These are phyloP conservation scores for Anhinga rufa DNA, from an alignment of 2,113 vertebrate genomes.

Conservation along the genomic window DNA sequence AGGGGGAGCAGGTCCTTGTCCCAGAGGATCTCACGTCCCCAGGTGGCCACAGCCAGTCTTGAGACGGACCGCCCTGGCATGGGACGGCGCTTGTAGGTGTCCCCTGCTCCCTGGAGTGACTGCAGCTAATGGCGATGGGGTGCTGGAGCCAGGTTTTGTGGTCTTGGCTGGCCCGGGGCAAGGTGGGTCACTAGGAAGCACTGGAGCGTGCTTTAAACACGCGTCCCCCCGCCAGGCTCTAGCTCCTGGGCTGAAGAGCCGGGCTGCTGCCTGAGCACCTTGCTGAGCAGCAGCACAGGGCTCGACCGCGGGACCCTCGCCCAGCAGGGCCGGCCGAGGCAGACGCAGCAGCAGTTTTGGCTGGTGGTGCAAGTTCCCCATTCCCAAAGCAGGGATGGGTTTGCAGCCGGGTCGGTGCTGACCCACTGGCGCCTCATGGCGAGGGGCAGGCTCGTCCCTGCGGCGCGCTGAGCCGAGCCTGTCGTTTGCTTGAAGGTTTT, in stretches of 20 bases:
- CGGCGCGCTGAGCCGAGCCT: not conserved
- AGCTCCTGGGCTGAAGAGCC: not conserved
- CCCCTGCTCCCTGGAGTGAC: not conserved
- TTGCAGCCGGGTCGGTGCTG: not conserved
- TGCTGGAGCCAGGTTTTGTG: not conserved
- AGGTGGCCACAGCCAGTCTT: not conserved
- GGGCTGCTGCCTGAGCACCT: not conserved
- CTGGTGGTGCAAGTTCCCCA: not conserved
- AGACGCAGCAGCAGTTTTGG: not conserved
- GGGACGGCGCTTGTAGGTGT: no score
- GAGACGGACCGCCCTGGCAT: accelerated
- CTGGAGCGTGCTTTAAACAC: not conserved
- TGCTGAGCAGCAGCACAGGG: not conserved
- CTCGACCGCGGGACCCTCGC: accelerated
- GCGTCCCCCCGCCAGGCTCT: no score
- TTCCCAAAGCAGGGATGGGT: not conserved
- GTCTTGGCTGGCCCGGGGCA: no score
- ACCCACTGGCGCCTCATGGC: not conserved
- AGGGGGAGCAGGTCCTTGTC: not conserved
- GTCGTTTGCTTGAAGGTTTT: not conserved
- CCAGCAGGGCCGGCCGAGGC: not conserved
- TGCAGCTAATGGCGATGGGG: not conserved
- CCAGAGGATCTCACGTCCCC: no score
- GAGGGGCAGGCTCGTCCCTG: not conserved
- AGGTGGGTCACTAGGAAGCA: not conserved